Percentiles rank a stretch among this genome's conserved stretches.
These are phyloP conservation scores for Ganaspis sp. DNA, from an alignment of 1,140 invertebrate species.

Conservation along the genomic window DNA sequence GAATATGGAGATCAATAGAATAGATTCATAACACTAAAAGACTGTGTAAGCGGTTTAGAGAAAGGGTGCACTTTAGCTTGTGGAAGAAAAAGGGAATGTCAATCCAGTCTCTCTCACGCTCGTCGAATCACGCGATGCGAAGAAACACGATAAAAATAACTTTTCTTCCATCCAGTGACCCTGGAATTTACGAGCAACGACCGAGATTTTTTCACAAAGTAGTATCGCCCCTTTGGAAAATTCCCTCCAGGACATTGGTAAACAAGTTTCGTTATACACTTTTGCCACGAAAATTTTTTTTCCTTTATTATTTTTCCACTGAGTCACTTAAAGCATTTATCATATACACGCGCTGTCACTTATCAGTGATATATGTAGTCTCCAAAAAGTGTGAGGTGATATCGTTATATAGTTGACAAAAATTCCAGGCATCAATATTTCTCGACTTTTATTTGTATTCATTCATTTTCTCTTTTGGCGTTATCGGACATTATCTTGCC, in stretches of 20 bases:
- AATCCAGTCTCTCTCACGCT: constrained; percentile 35
- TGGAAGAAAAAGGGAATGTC: constrained; percentile 32
- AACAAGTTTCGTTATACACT: background rate
- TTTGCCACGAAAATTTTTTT: background rate
- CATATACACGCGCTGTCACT: background rate
- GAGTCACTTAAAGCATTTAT: background rate
- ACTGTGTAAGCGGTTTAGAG: background rate
- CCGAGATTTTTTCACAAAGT: background rate
- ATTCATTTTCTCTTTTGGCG: background rate
- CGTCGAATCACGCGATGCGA: constrained; percentile 36
- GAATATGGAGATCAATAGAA: background rate
- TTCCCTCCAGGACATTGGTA: background rate
- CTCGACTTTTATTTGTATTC: background rate
- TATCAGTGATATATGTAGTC: background rate
- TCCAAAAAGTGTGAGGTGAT: background rate
- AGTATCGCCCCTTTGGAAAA: background rate
- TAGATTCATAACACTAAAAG: background rate
- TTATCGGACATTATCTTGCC: constrained; percentile 6
- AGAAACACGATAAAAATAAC: constrained; percentile 34
- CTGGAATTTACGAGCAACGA: constrained; percentile 24
- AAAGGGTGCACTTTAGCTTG: constrained; percentile 1
- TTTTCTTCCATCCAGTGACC: constrained; percentile 24
- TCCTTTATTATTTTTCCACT: background rate
- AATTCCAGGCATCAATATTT: background rate
- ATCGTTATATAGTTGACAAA: background rate